A percentile compares a stretch with the other conserved stretches of the same genome.
Evolutionary conservation across 37 sponge, comb jelly and placozoan species (phyloP).

Genomic region (Beroe ovata): DNA sequence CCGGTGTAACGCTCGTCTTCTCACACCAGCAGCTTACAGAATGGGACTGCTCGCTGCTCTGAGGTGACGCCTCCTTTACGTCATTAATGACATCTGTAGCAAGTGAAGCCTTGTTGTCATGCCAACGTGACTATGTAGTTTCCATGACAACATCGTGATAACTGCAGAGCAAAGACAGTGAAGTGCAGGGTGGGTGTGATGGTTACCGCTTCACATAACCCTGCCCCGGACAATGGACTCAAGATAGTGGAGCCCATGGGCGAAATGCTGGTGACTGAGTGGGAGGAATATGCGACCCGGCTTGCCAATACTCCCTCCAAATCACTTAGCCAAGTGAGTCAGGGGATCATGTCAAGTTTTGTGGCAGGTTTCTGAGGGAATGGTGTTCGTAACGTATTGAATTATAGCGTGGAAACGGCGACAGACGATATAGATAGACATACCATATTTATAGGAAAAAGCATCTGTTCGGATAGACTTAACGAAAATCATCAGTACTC

Average conservation of each 20-base stretch:
- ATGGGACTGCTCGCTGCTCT: constrained; percentile 87
- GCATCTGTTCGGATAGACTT: too few relatives aligned
- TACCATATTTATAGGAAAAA: too few relatives aligned
- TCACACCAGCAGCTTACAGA: constrained; percentile 80
- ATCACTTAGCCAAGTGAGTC: neutral
- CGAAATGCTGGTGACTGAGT: constrained; percentile 82
- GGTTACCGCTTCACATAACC: constrained; percentile 99
- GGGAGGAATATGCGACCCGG: constrained; percentile 85
- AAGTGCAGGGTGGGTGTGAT: constrained; percentile 75
- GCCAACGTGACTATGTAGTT: too few relatives aligned
- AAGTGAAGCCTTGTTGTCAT: too few relatives aligned
- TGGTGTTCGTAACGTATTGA: too few relatives aligned
- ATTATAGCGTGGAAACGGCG: too few relatives aligned
- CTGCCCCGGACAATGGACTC: constrained; percentile 91
- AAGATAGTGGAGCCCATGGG: constrained; percentile 93
- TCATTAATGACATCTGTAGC: too few relatives aligned
- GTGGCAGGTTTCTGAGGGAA: neutral
- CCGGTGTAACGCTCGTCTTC: constrained; percentile 77
- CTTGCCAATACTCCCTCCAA: constrained; percentile 76
- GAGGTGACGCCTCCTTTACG: too few relatives aligned
- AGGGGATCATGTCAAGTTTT: neutral
- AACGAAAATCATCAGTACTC: too few relatives aligned
- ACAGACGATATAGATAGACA: too few relatives aligned
- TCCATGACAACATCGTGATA: too few relatives aligned
- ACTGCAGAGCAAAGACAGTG: constrained; percentile 40